phyloP scores from a whole-genome alignment of 2,797 vertebrate species.

The Salmo trutta region DNA sequence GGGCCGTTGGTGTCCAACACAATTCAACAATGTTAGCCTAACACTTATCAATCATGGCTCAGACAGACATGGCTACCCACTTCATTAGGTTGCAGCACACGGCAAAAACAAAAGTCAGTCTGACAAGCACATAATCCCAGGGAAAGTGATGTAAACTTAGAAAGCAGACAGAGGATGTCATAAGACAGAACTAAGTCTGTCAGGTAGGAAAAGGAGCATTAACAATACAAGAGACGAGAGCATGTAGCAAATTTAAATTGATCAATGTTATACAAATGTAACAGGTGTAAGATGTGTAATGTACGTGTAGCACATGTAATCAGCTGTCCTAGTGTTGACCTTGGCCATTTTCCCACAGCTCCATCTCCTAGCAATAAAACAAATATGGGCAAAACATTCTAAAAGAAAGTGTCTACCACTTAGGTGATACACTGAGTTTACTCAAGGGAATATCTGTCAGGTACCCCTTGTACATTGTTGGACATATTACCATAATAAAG shows the following conservation, averaged over 20 bases:
- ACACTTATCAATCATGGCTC: neutral
- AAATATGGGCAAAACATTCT: neutral
- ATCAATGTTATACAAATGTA: neutral
- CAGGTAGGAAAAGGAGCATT: no score
- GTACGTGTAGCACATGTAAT: neutral
- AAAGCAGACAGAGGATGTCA: no score
- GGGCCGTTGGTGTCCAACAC: neutral
- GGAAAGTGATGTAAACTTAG: no score
- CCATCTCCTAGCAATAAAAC: no score
- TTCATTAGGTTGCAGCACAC: no score
- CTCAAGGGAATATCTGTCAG: neutral
- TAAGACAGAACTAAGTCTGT: no score
- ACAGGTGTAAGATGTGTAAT: no score
- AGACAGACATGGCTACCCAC: no score
- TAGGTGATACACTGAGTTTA: neutral
- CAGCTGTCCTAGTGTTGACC: neutral
- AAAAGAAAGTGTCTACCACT: neutral
- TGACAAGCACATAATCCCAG: conserved; percentile 42
- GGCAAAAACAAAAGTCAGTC: conserved; percentile 25
- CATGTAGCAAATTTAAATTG: neutral
- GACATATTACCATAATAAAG: neutral
- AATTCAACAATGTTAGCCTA: neutral
- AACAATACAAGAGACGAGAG: neutral
- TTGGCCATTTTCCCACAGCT: neutral
- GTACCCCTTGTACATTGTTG: neutral